Base-by-base conservation (phyloP, 2,888 invertebrate genomes). In the Luperina testacea region DNA sequence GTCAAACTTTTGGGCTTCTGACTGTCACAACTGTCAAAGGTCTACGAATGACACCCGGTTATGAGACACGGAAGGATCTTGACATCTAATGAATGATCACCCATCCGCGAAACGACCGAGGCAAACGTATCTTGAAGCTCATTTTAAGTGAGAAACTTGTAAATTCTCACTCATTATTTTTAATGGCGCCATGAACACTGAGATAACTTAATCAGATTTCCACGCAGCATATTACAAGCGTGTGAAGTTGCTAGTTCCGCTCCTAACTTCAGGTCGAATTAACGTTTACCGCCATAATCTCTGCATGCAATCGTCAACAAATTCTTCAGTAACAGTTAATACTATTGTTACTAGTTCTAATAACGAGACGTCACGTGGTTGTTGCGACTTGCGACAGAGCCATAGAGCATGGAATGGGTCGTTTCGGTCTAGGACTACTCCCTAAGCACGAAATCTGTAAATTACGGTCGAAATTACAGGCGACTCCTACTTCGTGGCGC, bases 301-400 rank as follows among this genome's bases (percentile, higher is more conserved):
- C 42, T 17, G 48, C 72, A 45, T 20, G 27, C 38, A 71, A 76
- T 57, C 27, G 78, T 65, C 63, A 74, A 72, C 72, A 71, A 81
- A 81, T 85, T 76, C 77, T 61, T 81, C 15, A 69, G 77, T 13
- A 51, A 65, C 78, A 74, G 82, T 72, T 75, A 70, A 20, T 65
- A 67, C 65, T 67, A 71, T 72, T 63, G 74, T 83, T 73, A 64
- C 42, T 69, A 42, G 69, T 80, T 42, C 65, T 65, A 48, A 73
- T 84, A 77, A 75, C 57, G 57, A 75, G 70, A 13, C 67, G 75
- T 80, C 81, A 83, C 75, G 72, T 77, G 84, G 76, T 74, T 24
- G 72, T n/a, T n/a, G 71, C 63, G 76, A 80, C 77, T 87, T 78
- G 74, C 75, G 77, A 81, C 78, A 70, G 86, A 84, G 71, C 69